These are phyloP conservation scores for Pharmacophagus antenor DNA, from an alignment of 2,888 invertebrate species.

Conservation along the genomic window DNA sequence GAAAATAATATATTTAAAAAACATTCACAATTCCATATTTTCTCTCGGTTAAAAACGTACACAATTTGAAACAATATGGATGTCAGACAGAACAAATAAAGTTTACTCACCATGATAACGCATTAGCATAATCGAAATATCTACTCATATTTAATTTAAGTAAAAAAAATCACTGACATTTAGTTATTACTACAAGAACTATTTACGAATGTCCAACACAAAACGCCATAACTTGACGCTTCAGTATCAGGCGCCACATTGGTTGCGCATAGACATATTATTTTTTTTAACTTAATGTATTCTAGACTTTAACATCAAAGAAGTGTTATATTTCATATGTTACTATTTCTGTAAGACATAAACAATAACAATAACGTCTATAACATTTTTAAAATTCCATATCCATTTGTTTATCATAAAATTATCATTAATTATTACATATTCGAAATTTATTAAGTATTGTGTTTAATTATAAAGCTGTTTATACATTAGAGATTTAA, in stretches of 20 bases:
- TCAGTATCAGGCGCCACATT: slow-evolving; percentile 65
- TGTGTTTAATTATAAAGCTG: slow-evolving; percentile 16
- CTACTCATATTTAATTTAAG: slow-evolving; percentile 74
- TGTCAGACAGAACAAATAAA: slow-evolving; percentile 51
- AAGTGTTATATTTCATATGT: slow-evolving; percentile 1
- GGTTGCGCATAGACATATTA: slow-evolving; percentile 68
- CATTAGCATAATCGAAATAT: slow-evolving; percentile 80
- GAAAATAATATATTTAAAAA: slow-evolving; percentile 1
- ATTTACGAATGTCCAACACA: slow-evolving; percentile 59
- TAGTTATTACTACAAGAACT: slow-evolving; percentile 50
- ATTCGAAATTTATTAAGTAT: not conserved
- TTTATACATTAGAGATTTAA: slow-evolving; percentile 7
- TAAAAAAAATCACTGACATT: slow-evolving; percentile 58
- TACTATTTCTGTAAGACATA: not conserved
- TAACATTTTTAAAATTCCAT: not conserved
- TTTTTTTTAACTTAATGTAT: slow-evolving; percentile 39
- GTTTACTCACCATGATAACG: slow-evolving; percentile 77
- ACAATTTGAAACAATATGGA: slow-evolving; percentile 71
- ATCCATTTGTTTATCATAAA: not conserved
- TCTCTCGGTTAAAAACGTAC: slow-evolving; percentile 57
- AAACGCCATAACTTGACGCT: slow-evolving; percentile 74
- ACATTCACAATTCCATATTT: slow-evolving; percentile 35
- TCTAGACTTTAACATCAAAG: slow-evolving; percentile 36
- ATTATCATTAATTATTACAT: not conserved
- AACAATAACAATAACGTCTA: not conserved